phyloP scores from a whole-genome alignment of 37 sponge, comb jelly and placozoan species.

The Crambe crambe region DNA sequence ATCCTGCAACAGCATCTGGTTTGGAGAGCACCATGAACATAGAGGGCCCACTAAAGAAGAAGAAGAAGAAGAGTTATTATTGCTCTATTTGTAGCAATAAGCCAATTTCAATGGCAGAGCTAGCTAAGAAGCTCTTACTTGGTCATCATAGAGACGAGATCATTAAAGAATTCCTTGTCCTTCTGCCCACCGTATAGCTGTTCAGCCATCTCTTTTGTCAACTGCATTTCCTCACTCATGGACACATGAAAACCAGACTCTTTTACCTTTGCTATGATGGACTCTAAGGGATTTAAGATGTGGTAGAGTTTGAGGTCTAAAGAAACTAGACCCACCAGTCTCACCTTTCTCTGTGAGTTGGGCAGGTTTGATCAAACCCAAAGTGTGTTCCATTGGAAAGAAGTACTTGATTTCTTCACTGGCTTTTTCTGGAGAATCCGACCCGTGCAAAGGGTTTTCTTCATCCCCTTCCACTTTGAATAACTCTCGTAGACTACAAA shows the following conservation, averaged over 20 bases:
- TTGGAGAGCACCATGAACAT: constrained; percentile 92
- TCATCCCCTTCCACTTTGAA: constrained; percentile 61
- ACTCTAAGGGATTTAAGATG: constrained; percentile 42
- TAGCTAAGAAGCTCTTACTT: constrained; percentile 31
- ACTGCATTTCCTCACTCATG: constrained; percentile 82
- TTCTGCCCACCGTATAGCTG: constrained; percentile 91
- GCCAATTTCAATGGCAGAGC: background rate
- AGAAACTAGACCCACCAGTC: background rate
- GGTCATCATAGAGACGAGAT: constrained; percentile 88
- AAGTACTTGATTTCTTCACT: constrained; percentile 85
- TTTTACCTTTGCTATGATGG: constrained; percentile 82
- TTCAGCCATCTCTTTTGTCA: constrained; percentile 93
- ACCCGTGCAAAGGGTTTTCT: constrained; percentile 86
- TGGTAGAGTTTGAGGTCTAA: background rate
- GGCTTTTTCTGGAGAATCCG: constrained; percentile 62
- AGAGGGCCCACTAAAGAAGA: constrained; percentile 78
- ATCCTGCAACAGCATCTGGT: constrained; percentile 86
- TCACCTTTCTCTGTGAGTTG: constrained; percentile 76
- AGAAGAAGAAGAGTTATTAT: background rate
- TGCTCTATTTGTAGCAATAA: background rate
- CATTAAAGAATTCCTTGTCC: constrained; percentile 90
- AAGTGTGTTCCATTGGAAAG: constrained; percentile 94
- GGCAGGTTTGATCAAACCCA: constrained; percentile 96
- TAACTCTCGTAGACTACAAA: constrained; percentile 73
- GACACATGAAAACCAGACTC: constrained; percentile 92